Conservation (phyloP, 2,888 invertebrate species). For the Andrena hattorfiana region DNA sequence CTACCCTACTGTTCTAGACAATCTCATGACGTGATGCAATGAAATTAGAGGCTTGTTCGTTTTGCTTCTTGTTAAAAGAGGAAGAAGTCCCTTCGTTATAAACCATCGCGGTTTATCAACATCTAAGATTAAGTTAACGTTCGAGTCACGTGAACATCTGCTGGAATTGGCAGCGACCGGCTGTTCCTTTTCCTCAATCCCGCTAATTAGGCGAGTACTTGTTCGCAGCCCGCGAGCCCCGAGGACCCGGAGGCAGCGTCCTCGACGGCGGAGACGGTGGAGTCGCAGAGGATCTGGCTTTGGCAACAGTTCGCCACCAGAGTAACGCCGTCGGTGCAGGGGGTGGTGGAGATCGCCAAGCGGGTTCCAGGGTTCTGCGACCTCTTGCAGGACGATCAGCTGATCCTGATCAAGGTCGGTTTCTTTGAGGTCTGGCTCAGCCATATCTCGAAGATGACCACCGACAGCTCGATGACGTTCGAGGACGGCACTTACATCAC, state of each 20-base stretch:
- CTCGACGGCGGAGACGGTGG: slow-evolving; percentile 89
- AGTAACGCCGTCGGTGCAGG: slow-evolving; percentile 95
- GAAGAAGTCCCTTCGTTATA: neutral
- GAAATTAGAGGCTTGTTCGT: too few species aligned
- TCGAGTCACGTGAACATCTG: slow-evolving; percentile 14
- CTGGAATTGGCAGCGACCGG: slow-evolving; percentile 58
- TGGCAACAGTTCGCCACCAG: slow-evolving; percentile 96
- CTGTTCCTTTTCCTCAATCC: slow-evolving; percentile 61
- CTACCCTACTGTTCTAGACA: too few species aligned
- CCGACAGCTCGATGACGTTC: slow-evolving; percentile 92
- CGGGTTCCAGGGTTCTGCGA: slow-evolving; percentile 96
- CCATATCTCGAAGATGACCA: slow-evolving; percentile 93
- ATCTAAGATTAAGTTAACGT: neutral
- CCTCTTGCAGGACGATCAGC: slow-evolving; percentile 97
- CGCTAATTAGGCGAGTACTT: slow-evolving; percentile 69
- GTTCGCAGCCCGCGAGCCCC: slow-evolving; percentile 81
- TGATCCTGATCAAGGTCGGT: slow-evolving; percentile 97
- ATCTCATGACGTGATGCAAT: too few species aligned
- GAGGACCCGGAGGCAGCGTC: slow-evolving; percentile 86
- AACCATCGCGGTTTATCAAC: neutral
- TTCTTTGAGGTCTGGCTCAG: slow-evolving; percentile 99
- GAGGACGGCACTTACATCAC: slow-evolving; percentile 95
- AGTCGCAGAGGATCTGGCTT: slow-evolving; percentile 92
- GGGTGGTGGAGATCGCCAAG: slow-evolving; percentile 98
- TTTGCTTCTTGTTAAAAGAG: too few species aligned